Evolutionary conservation across 2,113 vertebrate genomes (phyloP), one percentile per base, ranked within the genome.

Genomic region (Myrmecobius fasciatus): DNA sequence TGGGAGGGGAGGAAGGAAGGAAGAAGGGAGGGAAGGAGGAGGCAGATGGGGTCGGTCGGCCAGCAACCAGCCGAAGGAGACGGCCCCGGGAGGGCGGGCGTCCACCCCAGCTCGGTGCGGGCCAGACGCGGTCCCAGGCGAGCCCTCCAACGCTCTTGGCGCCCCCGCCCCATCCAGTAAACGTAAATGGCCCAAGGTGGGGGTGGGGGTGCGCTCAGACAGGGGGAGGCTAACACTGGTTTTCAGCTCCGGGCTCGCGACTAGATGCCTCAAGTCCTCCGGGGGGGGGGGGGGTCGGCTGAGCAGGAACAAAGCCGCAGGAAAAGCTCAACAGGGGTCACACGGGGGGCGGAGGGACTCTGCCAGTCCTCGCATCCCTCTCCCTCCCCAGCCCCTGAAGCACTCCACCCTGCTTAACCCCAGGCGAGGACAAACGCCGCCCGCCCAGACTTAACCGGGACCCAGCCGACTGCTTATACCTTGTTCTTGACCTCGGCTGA

Each of bases 401-500:
- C 51, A 22, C 75, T 75, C 47, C n/a, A 3, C 67, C 52, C 92
- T 31, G 31, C 24, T 25, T 54, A 4, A 36, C 51, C 6, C 25
- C 10, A 83, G 0, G 17, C 89, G 48, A 53, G 94, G 91, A 95
- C 91, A 89, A 89, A 90, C 52, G 36, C 14, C 89, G 25, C 92
- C 25, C n/a, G 43, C 28, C 26, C 89, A 0, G 7, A 46, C 6
- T 49, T 31, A 36, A 28, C 31, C 53, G 83, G 83, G 24, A 24
- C 89, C 0, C 49, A 46, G 46, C 22, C 31, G 3, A 24, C 89
- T 60, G 3, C 20, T 67, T 93, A 96, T 98, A 99, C 99, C 99
- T 99, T 99, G 98, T 99, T 99, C 95, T 99, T 99, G 92, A 99
- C 99, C 97, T 99, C 99, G 47, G 99, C 99, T 83, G 99, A 99